These are phyloP conservation scores for Dromius quadrimaculatus DNA, from an alignment of 2,888 invertebrate species.

Conservation along the genomic window DNA sequence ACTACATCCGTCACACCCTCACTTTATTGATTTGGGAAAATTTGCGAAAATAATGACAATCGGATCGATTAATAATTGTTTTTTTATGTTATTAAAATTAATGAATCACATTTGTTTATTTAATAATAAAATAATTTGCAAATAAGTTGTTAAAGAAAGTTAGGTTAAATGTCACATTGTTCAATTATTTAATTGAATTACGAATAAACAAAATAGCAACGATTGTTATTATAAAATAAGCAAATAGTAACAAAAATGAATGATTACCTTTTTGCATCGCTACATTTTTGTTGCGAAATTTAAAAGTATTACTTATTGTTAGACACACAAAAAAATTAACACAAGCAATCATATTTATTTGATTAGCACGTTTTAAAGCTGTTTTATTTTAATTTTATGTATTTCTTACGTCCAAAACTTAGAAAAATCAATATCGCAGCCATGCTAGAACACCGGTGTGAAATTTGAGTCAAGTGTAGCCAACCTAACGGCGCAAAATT, in stretches of 20 bases:
- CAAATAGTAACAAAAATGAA: background rate
- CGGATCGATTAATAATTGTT: slow-evolving; percentile 44
- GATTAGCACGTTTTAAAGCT: slow-evolving; percentile 41
- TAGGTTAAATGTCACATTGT: slow-evolving; percentile 30
- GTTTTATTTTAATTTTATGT: slow-evolving; percentile 46
- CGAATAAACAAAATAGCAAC: background rate
- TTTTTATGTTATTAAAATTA: too few species aligned
- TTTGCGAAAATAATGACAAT: slow-evolving; percentile 47
- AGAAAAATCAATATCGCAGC: slow-evolving; percentile 65
- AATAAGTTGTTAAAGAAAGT: too few species aligned
- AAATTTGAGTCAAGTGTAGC: slow-evolving; percentile 30
- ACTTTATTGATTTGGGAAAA: slow-evolving; percentile 45
- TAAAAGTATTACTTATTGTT: slow-evolving; percentile 23
- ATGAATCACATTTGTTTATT: too few species aligned
- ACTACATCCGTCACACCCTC: slow-evolving; percentile 37
- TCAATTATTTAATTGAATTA: background rate
- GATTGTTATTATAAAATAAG: background rate
- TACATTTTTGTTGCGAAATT: slow-evolving; percentile 41
- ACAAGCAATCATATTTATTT: slow-evolving; percentile 42
- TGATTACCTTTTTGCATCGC: slow-evolving; percentile 2
- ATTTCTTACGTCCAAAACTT: slow-evolving; percentile 64
- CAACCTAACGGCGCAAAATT: slow-evolving; percentile 29
- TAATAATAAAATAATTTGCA: too few species aligned
- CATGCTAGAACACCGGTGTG: slow-evolving; percentile 60
- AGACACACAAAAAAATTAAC: slow-evolving; percentile 27